Percentiles rank a stretch among this genome's conserved stretches.
phyloP scores from a whole-genome alignment of 2,113 vertebrate species.

The Aegithalos caudatus region DNA sequence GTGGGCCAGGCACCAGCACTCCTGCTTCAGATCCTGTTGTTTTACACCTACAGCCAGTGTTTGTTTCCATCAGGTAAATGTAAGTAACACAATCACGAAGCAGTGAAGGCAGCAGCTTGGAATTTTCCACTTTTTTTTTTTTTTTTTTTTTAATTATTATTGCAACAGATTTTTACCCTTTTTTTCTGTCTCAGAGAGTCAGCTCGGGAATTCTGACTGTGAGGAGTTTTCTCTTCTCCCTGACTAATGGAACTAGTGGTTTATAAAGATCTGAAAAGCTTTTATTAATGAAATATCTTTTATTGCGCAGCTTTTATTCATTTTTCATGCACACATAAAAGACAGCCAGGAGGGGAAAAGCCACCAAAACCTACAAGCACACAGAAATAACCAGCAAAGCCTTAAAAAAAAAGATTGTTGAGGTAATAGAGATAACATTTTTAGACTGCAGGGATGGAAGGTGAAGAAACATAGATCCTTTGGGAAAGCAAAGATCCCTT shows the following conservation, averaged over 20 bases:
- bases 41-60: neutral
- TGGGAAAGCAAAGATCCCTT: slow-evolving; percentile 13
- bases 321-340: neutral
- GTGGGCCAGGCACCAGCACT: neutral
- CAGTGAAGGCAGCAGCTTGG: neutral
- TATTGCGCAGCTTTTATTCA: neutral
- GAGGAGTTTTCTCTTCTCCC: neutral
- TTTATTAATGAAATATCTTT: slow-evolving; percentile 15
- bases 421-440: slow-evolving; percentile 23
- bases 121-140: neutral
- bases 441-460: neutral
- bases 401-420: neutral
- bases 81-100: neutral
- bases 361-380: neutral
- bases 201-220: neutral
- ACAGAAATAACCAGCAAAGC: neutral
- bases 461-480: slow-evolving; percentile 10
- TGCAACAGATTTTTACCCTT: neutral
- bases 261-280: neutral
- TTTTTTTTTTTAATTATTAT: neutral
- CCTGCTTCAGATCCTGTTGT: neutral
- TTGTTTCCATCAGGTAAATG: neutral
- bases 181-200: neutral
- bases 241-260: neutral
- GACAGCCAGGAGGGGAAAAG: neutral